Conservation (phyloP, 2,797 vertebrate species). For the Botia almorhae region DNA sequence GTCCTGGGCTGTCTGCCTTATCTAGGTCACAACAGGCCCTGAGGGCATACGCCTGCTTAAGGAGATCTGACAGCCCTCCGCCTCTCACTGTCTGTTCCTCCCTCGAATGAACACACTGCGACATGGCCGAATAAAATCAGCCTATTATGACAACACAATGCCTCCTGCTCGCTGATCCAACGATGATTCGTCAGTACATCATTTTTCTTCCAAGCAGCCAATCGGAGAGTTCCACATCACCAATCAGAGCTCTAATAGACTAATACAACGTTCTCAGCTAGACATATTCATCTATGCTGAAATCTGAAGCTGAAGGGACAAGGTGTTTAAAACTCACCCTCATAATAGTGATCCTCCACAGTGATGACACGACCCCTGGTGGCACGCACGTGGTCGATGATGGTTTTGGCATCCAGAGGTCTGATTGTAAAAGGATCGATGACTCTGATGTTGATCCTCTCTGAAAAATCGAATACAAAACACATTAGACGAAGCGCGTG, state of each 20-base stretch:
- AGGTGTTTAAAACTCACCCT: slow-evolving; percentile 78
- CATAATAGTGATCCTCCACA: slow-evolving; percentile 94
- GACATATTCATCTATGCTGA: slow-evolving; percentile 10
- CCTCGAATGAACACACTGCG: slow-evolving; percentile 33
- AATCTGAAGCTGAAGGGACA: slow-evolving; percentile 35
- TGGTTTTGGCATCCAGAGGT: slow-evolving; percentile 91
- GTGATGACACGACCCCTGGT: slow-evolving; percentile 92
- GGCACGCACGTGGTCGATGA: slow-evolving; percentile 84
- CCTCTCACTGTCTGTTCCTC: slow-evolving; percentile 44
- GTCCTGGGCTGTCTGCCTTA: slow-evolving; percentile 69
- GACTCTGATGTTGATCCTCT: slow-evolving; percentile 86
- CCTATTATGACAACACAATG: slow-evolving; percentile 31
- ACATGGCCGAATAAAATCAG: neutral
- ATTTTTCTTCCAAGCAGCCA: slow-evolving; percentile 57
- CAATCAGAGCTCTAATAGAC: neutral
- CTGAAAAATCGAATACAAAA: slow-evolving; percentile 69
- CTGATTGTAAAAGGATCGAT: slow-evolving; percentile 95
- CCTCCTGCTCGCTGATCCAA: slow-evolving; percentile 59
- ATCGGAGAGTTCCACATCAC: slow-evolving; percentile 52
- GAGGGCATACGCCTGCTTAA: slow-evolving; percentile 72
- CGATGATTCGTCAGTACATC: slow-evolving; percentile 61
- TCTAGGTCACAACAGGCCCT: slow-evolving; percentile 77
- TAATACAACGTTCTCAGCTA: neutral
- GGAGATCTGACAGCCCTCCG: slow-evolving; percentile 78
- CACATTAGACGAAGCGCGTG: neutral